phyloP scores from a whole-genome alignment of 2,113 vertebrate species.

The Coracopsis vasa region DNA sequence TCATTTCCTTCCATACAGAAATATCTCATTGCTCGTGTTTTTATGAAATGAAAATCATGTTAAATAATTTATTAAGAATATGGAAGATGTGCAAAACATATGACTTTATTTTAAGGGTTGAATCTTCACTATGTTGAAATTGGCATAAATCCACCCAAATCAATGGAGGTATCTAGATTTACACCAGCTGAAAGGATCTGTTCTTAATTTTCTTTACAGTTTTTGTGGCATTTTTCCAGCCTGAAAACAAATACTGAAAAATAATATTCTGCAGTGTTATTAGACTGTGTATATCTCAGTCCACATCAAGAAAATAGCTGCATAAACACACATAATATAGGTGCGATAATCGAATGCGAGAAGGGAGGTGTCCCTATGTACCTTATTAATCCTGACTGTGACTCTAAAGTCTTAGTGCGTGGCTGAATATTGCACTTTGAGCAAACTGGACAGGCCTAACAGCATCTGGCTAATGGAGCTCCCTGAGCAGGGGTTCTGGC shows the following conservation, averaged over 20 bases:
- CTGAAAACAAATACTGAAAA: conserved; percentile 33
- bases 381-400: neutral
- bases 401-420: accelerated
- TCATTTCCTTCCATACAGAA: neutral
- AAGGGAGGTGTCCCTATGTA: neutral
- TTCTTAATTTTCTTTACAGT: conserved; percentile 31
- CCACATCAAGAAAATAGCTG: neutral
- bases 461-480: neutral
- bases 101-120: conserved; percentile 10
- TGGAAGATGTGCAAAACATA: neutral
- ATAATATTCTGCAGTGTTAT: neutral
- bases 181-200: conserved; percentile 36
- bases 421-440: neutral
- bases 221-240: conserved; percentile 18
- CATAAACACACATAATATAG: neutral
- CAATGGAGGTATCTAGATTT: conserved; percentile 15
- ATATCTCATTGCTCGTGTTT: neutral
- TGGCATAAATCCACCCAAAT: conserved; percentile 17
- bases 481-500: neutral
- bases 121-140: conserved; percentile 3
- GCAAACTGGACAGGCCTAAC: neutral
- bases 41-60: neutral
- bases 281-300: neutral
- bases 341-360: neutral
- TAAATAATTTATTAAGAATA: neutral